phyloP scores from a whole-genome alignment of 2,888 invertebrate genomes.

The Ophion ellenae region DNA sequence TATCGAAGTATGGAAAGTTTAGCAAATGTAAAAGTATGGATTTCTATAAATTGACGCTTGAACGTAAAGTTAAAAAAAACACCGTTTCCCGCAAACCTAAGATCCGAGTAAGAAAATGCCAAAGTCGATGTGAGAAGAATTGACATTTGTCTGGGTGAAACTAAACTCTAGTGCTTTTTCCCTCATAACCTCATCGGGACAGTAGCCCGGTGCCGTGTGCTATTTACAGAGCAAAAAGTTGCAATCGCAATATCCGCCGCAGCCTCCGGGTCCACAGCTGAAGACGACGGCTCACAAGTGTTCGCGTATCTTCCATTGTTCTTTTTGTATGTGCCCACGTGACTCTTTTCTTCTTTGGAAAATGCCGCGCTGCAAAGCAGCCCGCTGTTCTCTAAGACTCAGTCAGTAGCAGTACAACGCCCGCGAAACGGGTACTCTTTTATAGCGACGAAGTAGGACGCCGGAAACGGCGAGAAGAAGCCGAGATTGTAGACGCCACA shows the following conservation, averaged over 20 bases:
- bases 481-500: neutral
- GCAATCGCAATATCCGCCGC: conserved; percentile 46
- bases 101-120: neutral
- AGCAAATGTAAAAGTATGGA: neutral
- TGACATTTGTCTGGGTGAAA: neutral
- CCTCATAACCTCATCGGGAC: neutral
- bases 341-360: conserved; percentile 1
- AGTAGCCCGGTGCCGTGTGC: neutral
- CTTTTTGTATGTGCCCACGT: neutral
- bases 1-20: neutral
- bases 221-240: conserved; percentile 41
- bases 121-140: neutral
- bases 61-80: too few species aligned
- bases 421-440: conserved; percentile 30
- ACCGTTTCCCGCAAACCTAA: neutral
- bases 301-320: conserved; percentile 7
- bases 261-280: conserved; percentile 26
- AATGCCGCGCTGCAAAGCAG: neutral
- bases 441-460: conserved; percentile 16
- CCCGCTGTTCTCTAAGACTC: conserved; percentile 3
- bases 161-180: neutral
- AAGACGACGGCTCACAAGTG: conserved; percentile 22
- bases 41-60: neutral
- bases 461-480: conserved; percentile 10
- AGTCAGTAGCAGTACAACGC: neutral